A percentile compares a stretch with the other conserved stretches of the same genome.
Evolutionary conservation across 2,888 invertebrate genomes (phyloP).

Genomic region (Abrostola triplasia): DNA sequence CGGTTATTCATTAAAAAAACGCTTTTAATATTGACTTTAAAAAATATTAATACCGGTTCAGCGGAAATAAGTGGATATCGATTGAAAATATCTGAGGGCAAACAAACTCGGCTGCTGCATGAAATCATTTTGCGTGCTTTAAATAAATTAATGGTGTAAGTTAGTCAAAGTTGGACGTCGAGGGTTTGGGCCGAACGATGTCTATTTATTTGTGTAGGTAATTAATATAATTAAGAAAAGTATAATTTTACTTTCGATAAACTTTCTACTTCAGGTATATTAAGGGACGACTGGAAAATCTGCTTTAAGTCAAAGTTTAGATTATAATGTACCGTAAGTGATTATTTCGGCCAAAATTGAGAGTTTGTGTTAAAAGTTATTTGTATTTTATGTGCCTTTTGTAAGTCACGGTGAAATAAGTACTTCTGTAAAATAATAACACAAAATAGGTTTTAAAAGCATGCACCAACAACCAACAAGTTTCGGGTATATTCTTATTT

Average conservation of each 20-base stretch:
- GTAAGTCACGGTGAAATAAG: too few species aligned
- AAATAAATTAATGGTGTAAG: conserved; percentile 66
- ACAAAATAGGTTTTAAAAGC: too few species aligned
- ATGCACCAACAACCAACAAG: too few species aligned
- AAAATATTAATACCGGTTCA: conserved; percentile 22
- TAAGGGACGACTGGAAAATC: conserved; percentile 42
- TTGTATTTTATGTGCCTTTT: too few species aligned
- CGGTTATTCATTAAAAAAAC: conserved; percentile 27
- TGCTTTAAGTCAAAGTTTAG: conserved; percentile 29
- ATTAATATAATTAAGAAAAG: conserved; percentile 50
- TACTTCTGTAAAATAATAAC: too few species aligned
- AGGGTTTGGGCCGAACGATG: conserved; percentile 45
- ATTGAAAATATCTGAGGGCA: conserved; percentile 54
- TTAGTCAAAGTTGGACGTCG: conserved; percentile 61
- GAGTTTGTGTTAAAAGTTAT: background rate
- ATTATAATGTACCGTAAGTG: conserved; percentile 16
- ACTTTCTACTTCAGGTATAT: conserved; percentile 44
- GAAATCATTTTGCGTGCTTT: conserved; percentile 65
- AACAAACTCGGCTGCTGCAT: conserved; percentile 64
- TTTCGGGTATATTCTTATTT: too few species aligned
- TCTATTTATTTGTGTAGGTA: conserved; percentile 44
- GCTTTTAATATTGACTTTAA: conserved; percentile 10
- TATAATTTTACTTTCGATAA: conserved; percentile 42
- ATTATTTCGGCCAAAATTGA: conserved; percentile 16
- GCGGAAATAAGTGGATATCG: conserved; percentile 44